Percentiles rank a stretch among this genome's conserved stretches.
Conservation (phyloP, 2,113 vertebrate genomes). For the Chroicocephalus ridibundus region DNA sequence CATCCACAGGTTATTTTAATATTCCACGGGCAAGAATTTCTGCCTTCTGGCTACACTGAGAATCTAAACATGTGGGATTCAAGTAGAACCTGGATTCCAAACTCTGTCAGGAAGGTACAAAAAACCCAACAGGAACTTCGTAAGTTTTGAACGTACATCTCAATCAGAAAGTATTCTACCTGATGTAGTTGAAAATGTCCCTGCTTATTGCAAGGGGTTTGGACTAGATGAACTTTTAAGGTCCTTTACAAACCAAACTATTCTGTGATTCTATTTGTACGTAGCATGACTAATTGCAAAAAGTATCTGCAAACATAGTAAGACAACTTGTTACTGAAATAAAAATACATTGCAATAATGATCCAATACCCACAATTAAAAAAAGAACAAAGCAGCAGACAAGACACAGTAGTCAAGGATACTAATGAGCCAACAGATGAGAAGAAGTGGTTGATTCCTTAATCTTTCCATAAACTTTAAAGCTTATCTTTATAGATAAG, state of each 20-base stretch:
- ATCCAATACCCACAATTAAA: not conserved
- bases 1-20: not conserved
- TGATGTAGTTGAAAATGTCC: not conserved
- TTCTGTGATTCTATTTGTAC: not conserved
- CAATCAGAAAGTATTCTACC: not conserved
- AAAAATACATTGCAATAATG: not conserved
- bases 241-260: not conserved
- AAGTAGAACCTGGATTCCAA: not conserved
- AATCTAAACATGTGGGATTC: not conserved
- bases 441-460: not conserved
- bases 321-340: not conserved
- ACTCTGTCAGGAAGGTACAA: not conserved
- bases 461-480: not conserved
- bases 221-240: not conserved
- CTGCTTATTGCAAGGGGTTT: not conserved
- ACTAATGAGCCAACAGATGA: not conserved
- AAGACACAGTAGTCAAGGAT: not conserved
- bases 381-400: not conserved
- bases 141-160: not conserved
- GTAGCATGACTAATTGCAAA: not conserved
- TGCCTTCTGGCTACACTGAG: not conserved
- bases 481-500: not conserved
- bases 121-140: not conserved
- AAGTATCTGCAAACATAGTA: not conserved
- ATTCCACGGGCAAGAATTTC: not conserved